Conservation (phyloP, 1,140 invertebrate genomes). For the Calosoma granatense region DNA sequence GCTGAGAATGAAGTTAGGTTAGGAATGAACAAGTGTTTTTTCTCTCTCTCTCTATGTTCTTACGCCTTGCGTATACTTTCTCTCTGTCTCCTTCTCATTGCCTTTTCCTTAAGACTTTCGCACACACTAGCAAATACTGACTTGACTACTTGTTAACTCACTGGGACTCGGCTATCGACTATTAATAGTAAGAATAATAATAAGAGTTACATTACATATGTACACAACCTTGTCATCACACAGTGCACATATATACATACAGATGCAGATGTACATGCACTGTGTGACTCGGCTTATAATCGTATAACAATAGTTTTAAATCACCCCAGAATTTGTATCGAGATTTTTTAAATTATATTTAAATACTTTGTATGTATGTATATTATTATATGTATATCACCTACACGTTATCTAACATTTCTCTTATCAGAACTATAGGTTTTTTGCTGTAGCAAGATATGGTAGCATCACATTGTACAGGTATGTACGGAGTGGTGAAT, state of each 20-base stretch:
- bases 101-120: too few relatives aligned
- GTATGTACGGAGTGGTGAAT: background rate
- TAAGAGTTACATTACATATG: too few relatives aligned
- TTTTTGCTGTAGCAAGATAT: conserved; percentile 32
- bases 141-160: too few relatives aligned
- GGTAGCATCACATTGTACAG: conserved; percentile 34
- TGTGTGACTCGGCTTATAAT: background rate
- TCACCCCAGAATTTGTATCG: conserved; percentile 7
- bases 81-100: too few relatives aligned
- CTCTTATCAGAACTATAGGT: background rate
- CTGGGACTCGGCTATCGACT: too few relatives aligned
- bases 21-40: too few relatives aligned
- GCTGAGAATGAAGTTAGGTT: too few relatives aligned
- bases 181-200: too few relatives aligned
- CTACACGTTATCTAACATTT: background rate
- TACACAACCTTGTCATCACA: too few relatives aligned
- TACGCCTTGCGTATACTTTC: too few relatives aligned
- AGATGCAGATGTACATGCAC: background rate
- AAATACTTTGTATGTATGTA: conserved; percentile 4
- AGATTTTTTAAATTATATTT: conserved; percentile 4
- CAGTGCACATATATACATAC: too few relatives aligned
- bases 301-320: conserved; percentile 8
- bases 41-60: too few relatives aligned
- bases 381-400: background rate
- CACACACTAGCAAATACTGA: background rate